These are phyloP conservation scores for Poeciliopsis gracilis DNA, from an alignment of 2,797 vertebrate genomes.

Conservation along the genomic window DNA sequence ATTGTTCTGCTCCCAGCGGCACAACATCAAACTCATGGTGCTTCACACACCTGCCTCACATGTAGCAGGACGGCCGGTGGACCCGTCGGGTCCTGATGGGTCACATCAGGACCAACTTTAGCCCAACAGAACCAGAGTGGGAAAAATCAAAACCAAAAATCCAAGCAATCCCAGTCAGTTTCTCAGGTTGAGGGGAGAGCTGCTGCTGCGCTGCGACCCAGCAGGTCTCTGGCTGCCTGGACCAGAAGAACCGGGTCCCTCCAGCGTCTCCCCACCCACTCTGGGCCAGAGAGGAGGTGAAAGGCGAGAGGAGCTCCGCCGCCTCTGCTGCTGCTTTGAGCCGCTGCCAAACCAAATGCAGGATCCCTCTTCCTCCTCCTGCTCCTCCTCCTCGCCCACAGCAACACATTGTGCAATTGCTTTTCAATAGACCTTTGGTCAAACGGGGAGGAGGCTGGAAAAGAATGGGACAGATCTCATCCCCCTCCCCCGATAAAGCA, in stretches of 20 bases:
- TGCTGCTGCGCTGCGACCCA: slow-evolving; percentile 47
- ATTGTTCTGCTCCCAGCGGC: slow-evolving; percentile 92
- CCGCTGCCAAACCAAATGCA: slow-evolving; percentile 68
- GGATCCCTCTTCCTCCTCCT: slow-evolving; percentile 40
- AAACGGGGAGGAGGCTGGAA: slow-evolving; percentile 59
- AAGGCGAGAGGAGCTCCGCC: slow-evolving; percentile 56
- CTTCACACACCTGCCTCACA: slow-evolving; percentile 76
- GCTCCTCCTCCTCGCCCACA: slow-evolving; percentile 44
- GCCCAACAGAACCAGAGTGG: slow-evolving; percentile 1
- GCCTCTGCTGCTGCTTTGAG: slow-evolving; percentile 62
- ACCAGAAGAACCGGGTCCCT: slow-evolving; percentile 31
- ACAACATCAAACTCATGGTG: slow-evolving; percentile 90
- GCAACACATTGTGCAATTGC: slow-evolving; percentile 76
- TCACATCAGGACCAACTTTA: slow-evolving; percentile 27
- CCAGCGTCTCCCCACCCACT: slow-evolving; percentile 70
- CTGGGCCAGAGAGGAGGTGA: slow-evolving; percentile 53
- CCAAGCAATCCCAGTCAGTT: slow-evolving; percentile 12
- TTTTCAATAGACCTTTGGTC: slow-evolving; percentile 73
- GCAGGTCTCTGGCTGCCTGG: slow-evolving; percentile 54
- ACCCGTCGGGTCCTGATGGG: slow-evolving; percentile 16
- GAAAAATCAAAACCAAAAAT: not conserved
- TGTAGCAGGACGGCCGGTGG: slow-evolving; percentile 22
- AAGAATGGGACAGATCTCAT: slow-evolving; percentile 71
- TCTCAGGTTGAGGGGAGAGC: slow-evolving; percentile 29
- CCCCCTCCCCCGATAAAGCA: slow-evolving; percentile 51